Evolutionary conservation across 2,113 vertebrate genomes (phyloP), one percentile per base, ranked within the genome.

Genomic region (Chloropsis cyanopogon): DNA sequence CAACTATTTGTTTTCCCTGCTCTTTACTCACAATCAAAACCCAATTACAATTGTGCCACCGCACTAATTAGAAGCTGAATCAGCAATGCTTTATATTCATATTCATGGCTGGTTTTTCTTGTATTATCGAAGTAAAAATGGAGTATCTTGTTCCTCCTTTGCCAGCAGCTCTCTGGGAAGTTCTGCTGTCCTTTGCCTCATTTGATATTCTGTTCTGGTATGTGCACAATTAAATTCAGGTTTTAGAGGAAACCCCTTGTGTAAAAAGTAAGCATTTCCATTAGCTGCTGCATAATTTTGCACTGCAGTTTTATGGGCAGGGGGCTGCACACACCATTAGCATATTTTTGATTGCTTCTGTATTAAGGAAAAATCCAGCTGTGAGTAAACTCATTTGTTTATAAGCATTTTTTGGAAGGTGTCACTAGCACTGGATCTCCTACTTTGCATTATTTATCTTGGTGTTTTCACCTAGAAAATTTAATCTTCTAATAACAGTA

Each of bases 21-120:
- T 82, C 75, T 92, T 90, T 81, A 57, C 77, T 88, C 64, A 56
- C 35, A 69, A 37, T 84, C 61, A 90, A 92, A 95, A 78, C n/a
- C 42, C 52, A 88, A 73, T 90, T 93, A 88, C 81, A 92, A 2
- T 56, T 92, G 88, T 96, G 42, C 65, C 83, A 75, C 77, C 25
- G 39, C 28, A 18, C 33, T 75, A 83, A 83, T 78, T 84, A 83
- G 76, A 77, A 47, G 52, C 80, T 71, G 52, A 73, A 64, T 70
- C 82, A 92, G 75, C 84, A 92, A 50, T 84, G 65, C n/a, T 81
- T 96, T 60, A 41, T 82, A 59, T 70, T 87, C 23, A 0, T 53
- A 28, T 54, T 93, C 26, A 6, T 44, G 44, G 33, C 44, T 69
- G 37, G 8, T 88, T 54, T 88, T 88, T 53, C 50, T 79, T 88